Evolutionary conservation across 2,888 invertebrate species (phyloP), one percentile per base, ranked within the genome.

Genomic region (Euzetes globulus): DNA sequence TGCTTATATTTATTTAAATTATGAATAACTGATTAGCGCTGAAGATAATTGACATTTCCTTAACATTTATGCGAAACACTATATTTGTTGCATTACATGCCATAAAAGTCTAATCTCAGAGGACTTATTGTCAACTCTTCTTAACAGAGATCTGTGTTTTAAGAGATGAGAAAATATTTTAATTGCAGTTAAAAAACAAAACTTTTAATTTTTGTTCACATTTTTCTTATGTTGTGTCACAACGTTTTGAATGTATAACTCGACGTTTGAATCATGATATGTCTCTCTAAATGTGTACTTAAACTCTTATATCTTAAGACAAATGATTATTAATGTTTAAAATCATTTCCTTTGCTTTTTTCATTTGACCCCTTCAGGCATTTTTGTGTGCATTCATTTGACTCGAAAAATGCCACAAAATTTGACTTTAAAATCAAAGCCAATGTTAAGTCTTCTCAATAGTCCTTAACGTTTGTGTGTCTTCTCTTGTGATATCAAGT

Each of bases 281-380:
- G 58, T 58, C 22, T 55, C 58, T 29, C 27, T 11, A 22, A 55
- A 55, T 33, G 33, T 33, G 65, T 65, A 65, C 19, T 33, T 41
- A 65, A 65, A 65, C n/a, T 41, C 65, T 65, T 41, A 41, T 37
- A 65, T 65, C 27, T 29, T 15, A 29, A 65, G 65, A 65, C 65
- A 65, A 65, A 65, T 65, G 37, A 65, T 41, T 65, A 41, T 65
- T 29, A 65, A 65, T 65, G 65, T 37, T 58, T 13, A 58, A 7
- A 22, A 29, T 58, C 58, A 29, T 58, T 58, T 58, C 58, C 58
- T 58, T 58, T 58, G 27, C 11, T 55, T 58, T 50, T 50, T 58
- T 58, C 15, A 13, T 13, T 29, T 15, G 13, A 58, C 1, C 58
- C 27, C 58, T 58, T 58, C 58, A 29, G 58, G 58, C 58, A 29